These are phyloP conservation scores for Acholoe squamosa DNA, from an alignment of 2,888 invertebrate genomes.

Conservation along the genomic window DNA sequence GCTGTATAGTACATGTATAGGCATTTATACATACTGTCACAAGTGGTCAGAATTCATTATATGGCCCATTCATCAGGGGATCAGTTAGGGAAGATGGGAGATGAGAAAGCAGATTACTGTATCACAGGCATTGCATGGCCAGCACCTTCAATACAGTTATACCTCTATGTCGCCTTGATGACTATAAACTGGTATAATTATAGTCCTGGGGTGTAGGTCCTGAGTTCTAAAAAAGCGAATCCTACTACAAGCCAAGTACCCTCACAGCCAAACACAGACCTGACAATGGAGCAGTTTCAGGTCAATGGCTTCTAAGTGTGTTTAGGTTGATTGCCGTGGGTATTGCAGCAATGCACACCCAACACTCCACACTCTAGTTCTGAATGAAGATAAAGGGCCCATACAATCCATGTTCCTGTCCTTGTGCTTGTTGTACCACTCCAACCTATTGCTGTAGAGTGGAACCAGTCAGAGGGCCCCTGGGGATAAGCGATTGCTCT, in stretches of 20 bases:
- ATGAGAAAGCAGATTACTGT: background rate
- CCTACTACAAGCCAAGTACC: background rate
- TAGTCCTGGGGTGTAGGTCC: too few relatives aligned
- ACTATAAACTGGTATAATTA: too few relatives aligned
- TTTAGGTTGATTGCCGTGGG: background rate
- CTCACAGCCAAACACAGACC: background rate
- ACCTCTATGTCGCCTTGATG: too few relatives aligned
- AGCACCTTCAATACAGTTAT: background rate
- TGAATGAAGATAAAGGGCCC: too few relatives aligned
- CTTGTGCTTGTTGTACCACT: too few relatives aligned
- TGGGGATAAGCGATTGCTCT: slow-evolving; percentile 32
- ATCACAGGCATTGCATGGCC: background rate
- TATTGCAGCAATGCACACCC: background rate
- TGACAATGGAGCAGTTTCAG: background rate
- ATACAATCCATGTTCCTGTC: too few relatives aligned
- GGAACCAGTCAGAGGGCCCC: background rate
- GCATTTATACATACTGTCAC: too few relatives aligned
- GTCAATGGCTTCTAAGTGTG: background rate
- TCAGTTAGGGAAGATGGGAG: background rate
- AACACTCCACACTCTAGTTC: too few relatives aligned
- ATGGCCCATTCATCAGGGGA: too few relatives aligned
- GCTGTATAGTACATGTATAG: too few relatives aligned
- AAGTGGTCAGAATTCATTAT: too few relatives aligned
- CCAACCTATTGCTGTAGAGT: too few relatives aligned
- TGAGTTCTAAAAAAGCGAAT: background rate